phyloP scores from a whole-genome alignment of 1,140 invertebrate species.

The Idris sp. region DNA sequence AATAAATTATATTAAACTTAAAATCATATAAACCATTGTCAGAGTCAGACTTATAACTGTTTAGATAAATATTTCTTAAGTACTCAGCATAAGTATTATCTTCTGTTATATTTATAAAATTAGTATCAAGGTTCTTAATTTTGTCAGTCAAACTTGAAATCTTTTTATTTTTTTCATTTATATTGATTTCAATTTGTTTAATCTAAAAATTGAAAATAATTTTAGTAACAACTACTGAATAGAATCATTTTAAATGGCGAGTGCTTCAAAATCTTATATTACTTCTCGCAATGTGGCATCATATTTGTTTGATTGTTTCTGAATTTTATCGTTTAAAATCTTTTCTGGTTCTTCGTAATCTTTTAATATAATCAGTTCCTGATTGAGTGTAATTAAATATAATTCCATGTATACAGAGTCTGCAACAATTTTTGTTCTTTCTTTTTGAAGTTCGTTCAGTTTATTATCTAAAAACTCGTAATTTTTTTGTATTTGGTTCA shows the following conservation, averaged over 20 bases:
- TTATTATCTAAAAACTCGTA: constrained; percentile 84
- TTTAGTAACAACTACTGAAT: too few species aligned
- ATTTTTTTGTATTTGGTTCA: constrained; percentile 79
- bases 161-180: constrained; percentile 58
- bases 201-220: too few species aligned
- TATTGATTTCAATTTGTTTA: constrained; percentile 39
- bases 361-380: constrained; percentile 87
- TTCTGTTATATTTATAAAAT: too few species aligned
- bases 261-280: too few species aligned
- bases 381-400: constrained; percentile 86
- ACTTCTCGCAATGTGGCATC: too few species aligned
- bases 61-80: too few species aligned
- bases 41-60: too few species aligned
- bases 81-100: too few species aligned
- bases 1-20: too few species aligned
- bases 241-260: too few species aligned
- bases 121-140: constrained; percentile 78
- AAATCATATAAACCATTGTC: too few species aligned
- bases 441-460: constrained; percentile 80
- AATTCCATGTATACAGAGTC: constrained; percentile 82
- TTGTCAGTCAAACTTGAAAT: constrained; percentile 79
- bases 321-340: constrained; percentile 80
- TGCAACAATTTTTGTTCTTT: constrained; percentile 82
- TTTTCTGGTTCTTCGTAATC: constrained; percentile 87
- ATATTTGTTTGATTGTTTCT: too few species aligned